Base-by-base conservation (phyloP, 2,888 invertebrate genomes). In the Siphlonurus alternatus region DNA sequence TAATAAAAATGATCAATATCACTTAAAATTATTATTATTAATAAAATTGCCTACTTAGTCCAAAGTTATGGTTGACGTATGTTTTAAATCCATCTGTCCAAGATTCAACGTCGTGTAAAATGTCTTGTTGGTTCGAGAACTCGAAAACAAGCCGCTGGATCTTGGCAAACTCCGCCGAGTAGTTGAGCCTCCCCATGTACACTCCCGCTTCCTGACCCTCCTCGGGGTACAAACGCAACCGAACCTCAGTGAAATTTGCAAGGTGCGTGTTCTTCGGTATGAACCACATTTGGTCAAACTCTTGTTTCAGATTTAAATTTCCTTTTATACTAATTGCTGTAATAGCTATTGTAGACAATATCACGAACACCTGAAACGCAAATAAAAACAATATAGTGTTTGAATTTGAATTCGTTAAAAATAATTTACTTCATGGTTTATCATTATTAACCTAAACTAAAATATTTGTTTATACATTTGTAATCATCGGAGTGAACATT, bases 221-320 rank as follows among this genome's bases (percentile, higher is more conserved):
- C 25, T 81, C 78, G 0, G 89, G 88, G 73, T 84, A 91, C 70
- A 81, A 83, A 65, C 76, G 67, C 62, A 80, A 79, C 63, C 81
- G 77, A n/a, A 78, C 75, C 56, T 76, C 71, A 2, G 84, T 70
- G 73, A 80, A 90, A 63, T 83, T 74, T 68, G 80, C 81, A 63
- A 86, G 81, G 72, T 88, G 85, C 0, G 86, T 83, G 62, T 80
- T 80, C 63, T 83, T 79, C 0, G 90, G 89, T 65, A 90, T 79
- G 71, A 90, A 89, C 89, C 89, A 89, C 64, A 79, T 80, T 0
- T 86, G 86, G 74, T 90, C 88, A 74, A 89, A 90, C 73, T 85
- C 83, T 74, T 89, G 89, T 72, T 88, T 83, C 63, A 90, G 76
- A 68, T 80, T 79, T 63, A 83, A 74, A 61, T 84, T 77, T 51